Evolutionary conservation across 2,888 invertebrate species (phyloP).

Genomic region (Ectemnius continuus): DNA sequence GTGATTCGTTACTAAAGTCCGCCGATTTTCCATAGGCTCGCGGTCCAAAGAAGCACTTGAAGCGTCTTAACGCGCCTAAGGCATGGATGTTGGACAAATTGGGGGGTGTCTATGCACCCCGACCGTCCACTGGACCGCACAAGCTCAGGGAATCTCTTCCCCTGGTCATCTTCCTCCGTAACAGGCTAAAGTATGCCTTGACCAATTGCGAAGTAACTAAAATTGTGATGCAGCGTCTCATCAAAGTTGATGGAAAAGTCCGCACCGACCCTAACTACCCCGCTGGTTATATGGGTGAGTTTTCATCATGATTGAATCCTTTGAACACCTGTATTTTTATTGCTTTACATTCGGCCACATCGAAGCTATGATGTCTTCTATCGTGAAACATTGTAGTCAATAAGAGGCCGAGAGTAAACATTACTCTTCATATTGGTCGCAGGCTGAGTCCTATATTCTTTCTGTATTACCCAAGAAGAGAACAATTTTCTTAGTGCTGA

Average conservation of each 20-base stretch:
- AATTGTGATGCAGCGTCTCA: constrained; percentile 98
- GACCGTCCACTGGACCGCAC: constrained; percentile 98
- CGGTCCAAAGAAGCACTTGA: constrained; percentile 99
- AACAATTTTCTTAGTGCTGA: constrained; percentile 24
- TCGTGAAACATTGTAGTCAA: constrained; percentile 75
- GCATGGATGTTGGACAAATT: constrained; percentile 99
- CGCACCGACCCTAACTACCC: constrained; percentile 98
- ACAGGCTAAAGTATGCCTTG: constrained; percentile 98
- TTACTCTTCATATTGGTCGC: constrained; percentile 78
- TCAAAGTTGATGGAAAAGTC: constrained; percentile 99
- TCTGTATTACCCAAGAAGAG: constrained; percentile 80
- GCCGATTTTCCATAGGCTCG: constrained; percentile 86
- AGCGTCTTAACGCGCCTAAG: constrained; percentile 99
- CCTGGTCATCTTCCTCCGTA: constrained; percentile 96
- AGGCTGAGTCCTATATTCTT: constrained; percentile 73
- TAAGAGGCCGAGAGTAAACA: constrained; percentile 77
- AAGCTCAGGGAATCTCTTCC: constrained; percentile 98
- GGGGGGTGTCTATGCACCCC: constrained; percentile 98
- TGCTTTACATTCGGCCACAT: constrained; percentile 58
- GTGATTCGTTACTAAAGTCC: background rate
- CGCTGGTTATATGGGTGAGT: constrained; percentile 98
- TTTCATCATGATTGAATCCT: background rate
- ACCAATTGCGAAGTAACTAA: constrained; percentile 98
- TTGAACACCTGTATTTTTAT: constrained; percentile 6
- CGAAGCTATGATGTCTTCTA: constrained; percentile 66